Evolutionary conservation across 2,113 vertebrate species (phyloP), one percentile per base, ranked within the genome.

Genomic region (Sturnus vulgaris): DNA sequence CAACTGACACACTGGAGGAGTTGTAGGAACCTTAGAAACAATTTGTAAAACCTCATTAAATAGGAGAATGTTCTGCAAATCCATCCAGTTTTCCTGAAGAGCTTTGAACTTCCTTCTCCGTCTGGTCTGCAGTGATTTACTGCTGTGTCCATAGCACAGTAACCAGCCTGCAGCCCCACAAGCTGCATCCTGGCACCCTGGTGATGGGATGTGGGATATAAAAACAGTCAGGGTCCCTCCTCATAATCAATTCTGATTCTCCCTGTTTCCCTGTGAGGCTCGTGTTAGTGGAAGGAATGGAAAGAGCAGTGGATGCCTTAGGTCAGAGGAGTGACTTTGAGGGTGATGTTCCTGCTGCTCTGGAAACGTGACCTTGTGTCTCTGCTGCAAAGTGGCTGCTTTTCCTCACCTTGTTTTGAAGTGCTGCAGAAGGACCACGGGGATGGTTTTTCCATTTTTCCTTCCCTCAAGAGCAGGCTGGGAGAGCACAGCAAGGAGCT

Each of bases 11-110:
- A 71, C n/a, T 0, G 2, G 50, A 82, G 55, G 76, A 83, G 68
- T 24, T 73, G 52, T 60, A 93, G 85, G 30, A 83, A 75, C 78
- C 78, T 91, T 65, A 78, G 86, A 82, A 97, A 95, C 80, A 71
- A 94, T 92, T 56, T 93, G 92, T 90, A 75, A 73, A 92, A 64
- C 82, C 76, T 94, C 47, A 20, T 90, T 78, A 77, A 78, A 60
- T 22, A 60, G 52, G 30, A 86, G 56, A 70, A 56, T 56, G 52
- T 28, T 75, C 68, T 61, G 18, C 2, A 7, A 60, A 83, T 78
- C 64, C 9, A 1, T 49, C 37, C 85, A 61, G n/a, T 28, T 82
- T 86, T 88, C 52, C 66, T 4, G 1, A 72, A 65, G 75, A 83
- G 60, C 60, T 59, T 16, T 30, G 40, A 83, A 33, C 39, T 77